A percentile compares a stretch with the other conserved stretches of the same genome.
Evolutionary conservation across 2,888 invertebrate genomes (phyloP).

Genomic region (Pedicia rivosa): DNA sequence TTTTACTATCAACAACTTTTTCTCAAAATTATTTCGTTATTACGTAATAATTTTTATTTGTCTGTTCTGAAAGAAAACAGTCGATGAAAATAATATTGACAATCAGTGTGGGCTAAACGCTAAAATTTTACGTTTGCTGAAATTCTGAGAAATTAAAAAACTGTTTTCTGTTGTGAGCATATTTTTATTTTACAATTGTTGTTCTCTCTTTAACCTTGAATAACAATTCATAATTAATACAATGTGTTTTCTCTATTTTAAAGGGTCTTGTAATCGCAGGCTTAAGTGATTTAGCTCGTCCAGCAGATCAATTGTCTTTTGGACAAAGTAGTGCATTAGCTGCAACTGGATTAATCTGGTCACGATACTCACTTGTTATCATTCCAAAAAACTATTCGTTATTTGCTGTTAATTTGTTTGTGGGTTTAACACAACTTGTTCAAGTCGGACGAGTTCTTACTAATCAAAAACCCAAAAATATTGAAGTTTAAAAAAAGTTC

Average conservation of each 20-base stretch:
- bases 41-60: too few relatives aligned
- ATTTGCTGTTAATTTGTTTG: conserved; percentile 92
- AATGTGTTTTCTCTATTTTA: conserved; percentile 9
- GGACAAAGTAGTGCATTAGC: conserved; percentile 69
- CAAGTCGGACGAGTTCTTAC: conserved; percentile 55
- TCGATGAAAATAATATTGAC: too few relatives aligned
- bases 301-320: conserved; percentile 74
- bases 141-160: too few relatives aligned
- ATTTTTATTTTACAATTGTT: too few relatives aligned
- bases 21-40: too few relatives aligned
- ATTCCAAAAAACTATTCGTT: conserved; percentile 92
- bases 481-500: background rate
- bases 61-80: too few relatives aligned
- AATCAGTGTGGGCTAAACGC: too few relatives aligned
- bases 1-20: too few relatives aligned
- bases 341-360: conserved; percentile 88
- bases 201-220: too few relatives aligned
- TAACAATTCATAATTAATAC: too few relatives aligned
- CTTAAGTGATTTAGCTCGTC: conserved; percentile 73
- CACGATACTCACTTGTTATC: conserved; percentile 88
- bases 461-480: background rate
- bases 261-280: conserved; percentile 69
- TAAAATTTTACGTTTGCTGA: too few relatives aligned
- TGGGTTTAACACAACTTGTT: conserved; percentile 72
- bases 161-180: too few relatives aligned